Percentiles rank a stretch among this genome's conserved stretches.
phyloP scores from a whole-genome alignment of 2,113 vertebrate species.

The Ciconia stormi region DNA sequence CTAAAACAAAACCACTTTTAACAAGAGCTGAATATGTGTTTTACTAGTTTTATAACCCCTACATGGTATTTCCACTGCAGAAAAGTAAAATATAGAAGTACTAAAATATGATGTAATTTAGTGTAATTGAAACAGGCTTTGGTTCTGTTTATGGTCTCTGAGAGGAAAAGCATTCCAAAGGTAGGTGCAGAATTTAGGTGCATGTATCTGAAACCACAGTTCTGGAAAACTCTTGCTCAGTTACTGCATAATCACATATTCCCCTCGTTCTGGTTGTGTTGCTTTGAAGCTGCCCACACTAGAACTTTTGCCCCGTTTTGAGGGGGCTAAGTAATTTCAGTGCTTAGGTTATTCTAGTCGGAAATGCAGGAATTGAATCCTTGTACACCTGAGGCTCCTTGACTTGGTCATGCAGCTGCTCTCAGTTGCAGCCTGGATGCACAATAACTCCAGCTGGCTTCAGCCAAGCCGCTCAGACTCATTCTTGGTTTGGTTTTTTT shows the following conservation, averaged over 20 bases:
- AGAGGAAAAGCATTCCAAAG: background rate
- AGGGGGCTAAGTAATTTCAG: background rate
- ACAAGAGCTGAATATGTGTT: background rate
- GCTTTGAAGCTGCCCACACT: background rate
- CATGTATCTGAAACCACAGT: background rate
- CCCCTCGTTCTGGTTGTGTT: background rate
- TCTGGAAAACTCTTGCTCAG: background rate
- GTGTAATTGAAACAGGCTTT: background rate
- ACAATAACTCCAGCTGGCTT: background rate
- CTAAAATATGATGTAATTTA: background rate
- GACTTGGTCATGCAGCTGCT: background rate
- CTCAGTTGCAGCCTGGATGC: background rate
- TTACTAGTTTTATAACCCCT: background rate
- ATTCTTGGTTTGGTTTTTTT: too few relatives aligned
- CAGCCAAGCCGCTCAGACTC: background rate
- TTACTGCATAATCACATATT: background rate
- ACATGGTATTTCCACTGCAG: background rate
- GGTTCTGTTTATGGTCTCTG: background rate
- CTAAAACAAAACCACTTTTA: background rate
- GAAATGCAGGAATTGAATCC: background rate
- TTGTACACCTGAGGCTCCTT: background rate
- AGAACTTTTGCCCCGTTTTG: background rate
- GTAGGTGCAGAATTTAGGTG: background rate
- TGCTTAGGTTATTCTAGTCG: background rate
- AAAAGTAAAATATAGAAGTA: background rate